Conservation (phyloP, 2,113 vertebrate species). For the Neolamprologus fasciatus region DNA sequence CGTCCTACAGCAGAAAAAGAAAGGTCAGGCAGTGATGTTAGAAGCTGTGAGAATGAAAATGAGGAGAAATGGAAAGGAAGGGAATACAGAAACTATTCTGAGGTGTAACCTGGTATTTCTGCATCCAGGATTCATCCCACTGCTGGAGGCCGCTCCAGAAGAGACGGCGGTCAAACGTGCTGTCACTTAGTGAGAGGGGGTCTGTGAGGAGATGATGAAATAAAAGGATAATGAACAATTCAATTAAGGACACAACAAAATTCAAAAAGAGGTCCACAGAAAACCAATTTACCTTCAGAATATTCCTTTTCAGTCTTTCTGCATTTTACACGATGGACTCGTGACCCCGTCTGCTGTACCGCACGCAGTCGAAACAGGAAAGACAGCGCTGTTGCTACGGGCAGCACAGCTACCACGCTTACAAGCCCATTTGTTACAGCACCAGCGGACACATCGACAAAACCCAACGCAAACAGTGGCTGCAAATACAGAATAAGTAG, state of each 20-base stretch:
- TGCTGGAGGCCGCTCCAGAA: conserved; percentile 22
- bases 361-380: conserved; percentile 69
- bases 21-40: background rate
- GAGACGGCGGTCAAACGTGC: background rate
- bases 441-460: conserved; percentile 31
- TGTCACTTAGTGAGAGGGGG: background rate
- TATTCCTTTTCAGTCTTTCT: background rate
- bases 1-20: background rate
- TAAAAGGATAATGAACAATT: background rate
- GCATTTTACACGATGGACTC: background rate
- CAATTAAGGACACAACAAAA: background rate
- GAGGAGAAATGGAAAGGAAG: background rate
- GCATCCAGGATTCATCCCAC: conserved; percentile 33
- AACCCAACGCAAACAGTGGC: conserved; percentile 42
- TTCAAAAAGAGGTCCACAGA: background rate
- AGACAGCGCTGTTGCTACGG: conserved; percentile 57
- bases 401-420: conserved; percentile 58
- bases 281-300: conserved; percentile 45
- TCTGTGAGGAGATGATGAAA: conserved; percentile 12
- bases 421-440: conserved; percentile 58
- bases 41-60: background rate
- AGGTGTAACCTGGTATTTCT: conserved; percentile 54
- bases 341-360: conserved; percentile 10
- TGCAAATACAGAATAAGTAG: conserved; percentile 27
- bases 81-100: background rate